phyloP scores from a whole-genome alignment of 2,797 vertebrate genomes.

The Sebastes wilsoni region DNA sequence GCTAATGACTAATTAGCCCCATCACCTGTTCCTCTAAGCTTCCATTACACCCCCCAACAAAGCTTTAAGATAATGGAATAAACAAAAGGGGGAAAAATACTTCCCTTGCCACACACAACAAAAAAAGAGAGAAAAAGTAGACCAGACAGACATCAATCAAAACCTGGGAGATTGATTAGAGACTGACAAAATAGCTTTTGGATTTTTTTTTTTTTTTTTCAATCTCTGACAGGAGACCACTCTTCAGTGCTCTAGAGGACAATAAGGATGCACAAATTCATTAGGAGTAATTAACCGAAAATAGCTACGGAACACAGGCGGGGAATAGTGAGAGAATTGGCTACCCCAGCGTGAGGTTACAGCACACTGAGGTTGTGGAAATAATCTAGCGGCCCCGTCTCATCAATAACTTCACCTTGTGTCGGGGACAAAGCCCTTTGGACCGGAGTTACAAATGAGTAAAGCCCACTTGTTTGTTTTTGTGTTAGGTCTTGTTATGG shows the following conservation, averaged over 20 bases:
- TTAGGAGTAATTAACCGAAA: constrained; percentile 77
- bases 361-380: constrained; percentile 15
- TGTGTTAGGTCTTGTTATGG: constrained; percentile 50
- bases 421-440: constrained; percentile 38
- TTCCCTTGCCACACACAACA: constrained; percentile 23
- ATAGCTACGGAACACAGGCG: constrained; percentile 59
- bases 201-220: constrained; percentile 19
- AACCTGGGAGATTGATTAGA: constrained; percentile 68
- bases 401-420: constrained; percentile 52
- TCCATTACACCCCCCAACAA: constrained; percentile 81
- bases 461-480: constrained; percentile 55
- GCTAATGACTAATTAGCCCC: constrained; percentile 88
- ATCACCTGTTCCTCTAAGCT: constrained; percentile 84
- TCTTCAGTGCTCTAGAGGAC: constrained; percentile 74
- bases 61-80: constrained; percentile 82
- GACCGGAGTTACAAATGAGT: constrained; percentile 34
- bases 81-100: constrained; percentile 67
- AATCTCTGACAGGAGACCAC: constrained; percentile 54
- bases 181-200: constrained; percentile 38
- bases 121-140: constrained; percentile 27
- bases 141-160: constrained; percentile 76
- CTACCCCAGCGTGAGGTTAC: constrained; percentile 31
- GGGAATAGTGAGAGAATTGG: constrained; percentile 41
- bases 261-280: constrained; percentile 80
- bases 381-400: constrained; percentile 30